These are phyloP conservation scores for Psix sp. DNA, from an alignment of 1,140 invertebrate species.

Conservation along the genomic window DNA sequence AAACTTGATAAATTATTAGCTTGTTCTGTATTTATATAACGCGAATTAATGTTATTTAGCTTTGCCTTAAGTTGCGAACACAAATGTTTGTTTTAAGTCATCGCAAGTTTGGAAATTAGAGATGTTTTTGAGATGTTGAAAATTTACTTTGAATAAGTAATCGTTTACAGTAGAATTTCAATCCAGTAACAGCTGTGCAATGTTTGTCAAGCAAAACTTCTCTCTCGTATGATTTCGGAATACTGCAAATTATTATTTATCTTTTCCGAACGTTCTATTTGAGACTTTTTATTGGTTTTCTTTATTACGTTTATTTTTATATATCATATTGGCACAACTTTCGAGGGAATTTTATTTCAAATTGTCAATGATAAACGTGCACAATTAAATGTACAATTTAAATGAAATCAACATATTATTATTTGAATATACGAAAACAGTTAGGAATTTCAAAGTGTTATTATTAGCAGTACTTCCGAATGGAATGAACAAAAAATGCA, in stretches of 20 bases:
- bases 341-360: no score
- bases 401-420: no score
- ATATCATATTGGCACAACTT: no score
- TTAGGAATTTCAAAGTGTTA: no score
- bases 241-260: constrained; percentile 36
- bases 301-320: no score
- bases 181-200: constrained; percentile 41
- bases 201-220: constrained; percentile 37
- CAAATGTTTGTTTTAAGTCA: constrained; percentile 45
- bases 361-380: no score
- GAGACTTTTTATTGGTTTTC: no score
- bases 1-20: constrained; percentile 10
- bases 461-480: no score
- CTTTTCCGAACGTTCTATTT: constrained; percentile 16
- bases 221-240: constrained; percentile 17
- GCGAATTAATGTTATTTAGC: constrained; percentile 29
- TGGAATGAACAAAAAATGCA: no score
- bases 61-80: constrained; percentile 17
- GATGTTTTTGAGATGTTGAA: constrained; percentile 39
- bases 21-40: no score
- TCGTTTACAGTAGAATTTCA: constrained; percentile 39
- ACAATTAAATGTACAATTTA: no score
- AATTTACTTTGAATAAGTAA: constrained; percentile 48
- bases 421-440: no score
- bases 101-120: constrained; percentile 23